Percentiles rank a stretch among this genome's conserved stretches.
phyloP scores from a whole-genome alignment of 2,113 vertebrate species.

The Pygathrix nemaeus region DNA sequence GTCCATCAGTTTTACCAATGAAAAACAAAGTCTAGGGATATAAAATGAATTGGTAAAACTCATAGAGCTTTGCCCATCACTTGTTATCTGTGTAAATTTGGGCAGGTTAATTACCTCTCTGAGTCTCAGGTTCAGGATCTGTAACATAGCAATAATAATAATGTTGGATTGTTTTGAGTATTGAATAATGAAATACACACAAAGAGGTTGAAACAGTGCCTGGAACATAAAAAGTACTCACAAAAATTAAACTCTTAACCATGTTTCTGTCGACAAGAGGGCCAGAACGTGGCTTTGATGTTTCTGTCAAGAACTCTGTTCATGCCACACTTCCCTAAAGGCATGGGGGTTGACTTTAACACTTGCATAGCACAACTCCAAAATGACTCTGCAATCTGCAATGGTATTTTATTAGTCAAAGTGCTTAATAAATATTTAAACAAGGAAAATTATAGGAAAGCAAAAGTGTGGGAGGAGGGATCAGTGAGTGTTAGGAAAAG shows the following conservation, averaged over 20 bases:
- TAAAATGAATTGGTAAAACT: background rate
- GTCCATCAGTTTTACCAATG: background rate
- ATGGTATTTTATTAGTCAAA: background rate
- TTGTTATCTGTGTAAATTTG: background rate
- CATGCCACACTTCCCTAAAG: background rate
- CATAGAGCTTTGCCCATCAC: background rate
- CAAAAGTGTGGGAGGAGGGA: background rate
- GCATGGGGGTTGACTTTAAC: background rate
- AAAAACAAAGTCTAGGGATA: background rate
- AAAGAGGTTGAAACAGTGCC: background rate
- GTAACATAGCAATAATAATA: background rate
- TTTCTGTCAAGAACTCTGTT: background rate
- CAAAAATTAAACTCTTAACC: background rate
- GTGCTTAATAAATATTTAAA: background rate
- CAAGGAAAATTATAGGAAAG: background rate
- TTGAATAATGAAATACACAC: background rate
- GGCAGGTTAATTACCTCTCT: background rate
- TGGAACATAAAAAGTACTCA: background rate
- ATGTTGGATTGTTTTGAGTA: background rate
- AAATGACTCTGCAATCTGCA: background rate
- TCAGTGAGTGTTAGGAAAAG: background rate
- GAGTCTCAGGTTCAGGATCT: background rate
- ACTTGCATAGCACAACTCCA: background rate
- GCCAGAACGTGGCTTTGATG: background rate
- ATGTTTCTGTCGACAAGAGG: background rate